A percentile compares a stretch with the other conserved stretches of the same genome.
Conservation (phyloP, 2,797 vertebrate species). For the Cygnus olor region DNA sequence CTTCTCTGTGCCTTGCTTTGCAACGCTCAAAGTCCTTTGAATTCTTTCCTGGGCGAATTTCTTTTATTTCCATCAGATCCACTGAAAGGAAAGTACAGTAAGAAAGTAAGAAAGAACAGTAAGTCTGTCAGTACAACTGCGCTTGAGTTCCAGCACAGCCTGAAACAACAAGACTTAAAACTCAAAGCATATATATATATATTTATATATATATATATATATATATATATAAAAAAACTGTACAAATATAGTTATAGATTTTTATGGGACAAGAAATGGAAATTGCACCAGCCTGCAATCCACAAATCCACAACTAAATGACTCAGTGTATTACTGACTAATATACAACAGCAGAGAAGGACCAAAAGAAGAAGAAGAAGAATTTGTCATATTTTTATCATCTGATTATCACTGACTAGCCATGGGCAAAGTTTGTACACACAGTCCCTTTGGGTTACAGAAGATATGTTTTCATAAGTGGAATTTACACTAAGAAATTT, state of each 20-base stretch:
- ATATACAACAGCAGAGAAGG: background rate
- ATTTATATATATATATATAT: background rate
- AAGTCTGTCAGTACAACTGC: background rate
- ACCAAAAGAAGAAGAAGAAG: background rate
- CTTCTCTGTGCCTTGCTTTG: slow-evolving; percentile 80
- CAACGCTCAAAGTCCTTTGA: slow-evolving; percentile 95
- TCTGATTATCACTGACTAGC: background rate
- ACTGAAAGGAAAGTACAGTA: slow-evolving; percentile 78
- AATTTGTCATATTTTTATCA: background rate
- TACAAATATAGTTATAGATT: background rate
- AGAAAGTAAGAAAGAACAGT: background rate
- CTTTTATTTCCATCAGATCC: slow-evolving; percentile 94
- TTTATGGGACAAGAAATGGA: background rate
- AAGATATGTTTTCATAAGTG: background rate
- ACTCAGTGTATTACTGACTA: background rate
- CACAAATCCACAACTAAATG: background rate
- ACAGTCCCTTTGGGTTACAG: background rate
- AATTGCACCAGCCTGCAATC: background rate
- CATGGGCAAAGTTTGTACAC: background rate
- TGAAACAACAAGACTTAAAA: background rate
- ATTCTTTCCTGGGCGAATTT: slow-evolving; percentile 91
- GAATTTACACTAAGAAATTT: background rate
- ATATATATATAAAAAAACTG: background rate
- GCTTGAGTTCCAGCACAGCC: background rate
- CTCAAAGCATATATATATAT: background rate